These are phyloP conservation scores for Apamea epomidion DNA, from an alignment of 2,888 invertebrate species.

Conservation along the genomic window DNA sequence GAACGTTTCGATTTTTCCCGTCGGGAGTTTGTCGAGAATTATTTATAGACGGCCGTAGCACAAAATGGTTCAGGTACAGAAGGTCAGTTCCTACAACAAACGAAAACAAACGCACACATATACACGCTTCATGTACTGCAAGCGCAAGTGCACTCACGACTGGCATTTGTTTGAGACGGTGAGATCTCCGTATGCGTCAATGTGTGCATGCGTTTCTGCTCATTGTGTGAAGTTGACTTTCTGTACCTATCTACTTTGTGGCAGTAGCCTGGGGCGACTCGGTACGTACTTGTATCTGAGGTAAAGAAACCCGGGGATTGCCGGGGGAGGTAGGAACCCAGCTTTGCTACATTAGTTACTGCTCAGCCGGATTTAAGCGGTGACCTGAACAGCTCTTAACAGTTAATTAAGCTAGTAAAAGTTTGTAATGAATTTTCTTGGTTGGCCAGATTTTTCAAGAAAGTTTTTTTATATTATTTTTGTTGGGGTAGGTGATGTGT, in stretches of 20 bases:
- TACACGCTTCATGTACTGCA: background rate
- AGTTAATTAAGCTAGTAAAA: constrained; percentile 60
- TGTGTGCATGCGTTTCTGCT: background rate
- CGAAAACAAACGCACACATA: background rate
- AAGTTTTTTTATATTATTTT: constrained; percentile 11
- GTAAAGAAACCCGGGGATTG: constrained; percentile 44
- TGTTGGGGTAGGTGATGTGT: constrained; percentile 28
- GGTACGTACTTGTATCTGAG: constrained; percentile 12
- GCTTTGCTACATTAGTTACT: constrained; percentile 50
- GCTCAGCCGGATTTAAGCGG: constrained; percentile 47
- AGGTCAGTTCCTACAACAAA: background rate
- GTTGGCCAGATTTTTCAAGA: constrained; percentile 14
- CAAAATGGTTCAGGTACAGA: constrained; percentile 8
- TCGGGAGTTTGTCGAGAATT: constrained; percentile 66
- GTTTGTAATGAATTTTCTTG: constrained; percentile 53
- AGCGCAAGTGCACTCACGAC: background rate
- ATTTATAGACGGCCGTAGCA: constrained; percentile 67
- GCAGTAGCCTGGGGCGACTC: constrained; percentile 18
- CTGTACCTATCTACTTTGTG: constrained; percentile 7
- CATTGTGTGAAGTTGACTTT: background rate
- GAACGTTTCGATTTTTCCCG: constrained; percentile 70
- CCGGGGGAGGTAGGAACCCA: constrained; percentile 12
- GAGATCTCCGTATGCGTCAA: background rate
- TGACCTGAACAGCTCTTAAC: constrained; percentile 54
- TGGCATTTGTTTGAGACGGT: background rate